Percentiles rank a stretch among this genome's conserved stretches.
phyloP scores from a whole-genome alignment of 2,888 invertebrate genomes.

The Creontiades dilutus region DNA sequence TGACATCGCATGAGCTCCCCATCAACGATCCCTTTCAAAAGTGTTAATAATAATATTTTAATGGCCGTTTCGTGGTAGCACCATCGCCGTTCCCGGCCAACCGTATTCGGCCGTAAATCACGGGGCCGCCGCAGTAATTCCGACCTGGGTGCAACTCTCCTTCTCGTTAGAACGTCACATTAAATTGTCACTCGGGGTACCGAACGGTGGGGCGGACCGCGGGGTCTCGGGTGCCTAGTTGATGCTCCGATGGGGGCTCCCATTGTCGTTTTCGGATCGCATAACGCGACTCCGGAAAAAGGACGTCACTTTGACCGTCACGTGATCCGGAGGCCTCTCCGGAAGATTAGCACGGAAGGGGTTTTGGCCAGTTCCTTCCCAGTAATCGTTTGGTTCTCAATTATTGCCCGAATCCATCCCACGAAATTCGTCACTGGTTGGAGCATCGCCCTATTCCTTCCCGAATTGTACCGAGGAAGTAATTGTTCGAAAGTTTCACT shows the following conservation, averaged over 20 bases:
- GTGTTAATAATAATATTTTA: constrained; percentile 69
- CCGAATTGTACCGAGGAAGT: too few relatives aligned
- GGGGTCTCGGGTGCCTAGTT: constrained; percentile 38
- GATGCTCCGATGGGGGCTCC: constrained; percentile 30
- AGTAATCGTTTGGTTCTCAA: too few relatives aligned
- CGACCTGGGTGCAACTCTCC: constrained; percentile 38
- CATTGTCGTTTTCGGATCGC: constrained; percentile 44
- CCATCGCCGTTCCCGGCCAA: constrained; percentile 42
- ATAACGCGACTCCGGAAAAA: constrained; percentile 23
- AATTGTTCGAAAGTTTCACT: too few relatives aligned
- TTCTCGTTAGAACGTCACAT: constrained; percentile 60
- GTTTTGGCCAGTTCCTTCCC: too few relatives aligned
- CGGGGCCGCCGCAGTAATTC: constrained; percentile 41
- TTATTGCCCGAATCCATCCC: too few relatives aligned
- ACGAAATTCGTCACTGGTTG: too few relatives aligned
- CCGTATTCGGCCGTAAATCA: constrained; percentile 60
- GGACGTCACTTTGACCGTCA: not conserved
- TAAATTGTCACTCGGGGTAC: constrained; percentile 55
- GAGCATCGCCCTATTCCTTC: too few relatives aligned
- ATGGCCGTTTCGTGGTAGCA: constrained; percentile 67
- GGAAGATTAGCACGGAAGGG: too few relatives aligned
- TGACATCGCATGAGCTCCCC: constrained; percentile 64
- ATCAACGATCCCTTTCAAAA: constrained; percentile 64
- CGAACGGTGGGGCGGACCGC: not conserved
- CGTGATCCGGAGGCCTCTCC: not conserved